Conservation (phyloP, 2,797 vertebrate genomes). For the Hypotaenidia philippensis region DNA sequence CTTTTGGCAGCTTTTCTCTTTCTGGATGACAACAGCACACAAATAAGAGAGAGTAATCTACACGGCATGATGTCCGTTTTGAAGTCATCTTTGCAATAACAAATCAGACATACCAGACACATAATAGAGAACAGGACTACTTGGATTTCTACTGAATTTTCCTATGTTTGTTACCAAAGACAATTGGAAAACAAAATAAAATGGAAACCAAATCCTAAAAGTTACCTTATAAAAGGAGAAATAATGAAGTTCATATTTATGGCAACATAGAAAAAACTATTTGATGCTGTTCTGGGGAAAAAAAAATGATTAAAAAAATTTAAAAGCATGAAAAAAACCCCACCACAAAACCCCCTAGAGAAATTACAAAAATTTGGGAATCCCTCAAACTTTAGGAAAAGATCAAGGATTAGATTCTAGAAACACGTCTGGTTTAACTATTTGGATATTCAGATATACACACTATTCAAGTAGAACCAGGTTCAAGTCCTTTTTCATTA, state of each 20-base stretch:
- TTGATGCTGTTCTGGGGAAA: background rate
- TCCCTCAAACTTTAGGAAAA: background rate
- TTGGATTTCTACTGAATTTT: conserved; percentile 40
- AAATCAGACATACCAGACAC: conserved; percentile 33
- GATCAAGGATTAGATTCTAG: background rate
- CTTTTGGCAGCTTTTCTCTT: conserved; percentile 28
- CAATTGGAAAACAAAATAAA: conserved; percentile 9
- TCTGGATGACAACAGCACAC: conserved; percentile 14
- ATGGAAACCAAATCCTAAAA: background rate
- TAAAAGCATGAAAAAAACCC: background rate
- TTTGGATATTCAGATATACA: background rate
- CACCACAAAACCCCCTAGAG: background rate
- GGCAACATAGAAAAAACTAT: background rate
- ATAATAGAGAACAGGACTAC: conserved; percentile 31
- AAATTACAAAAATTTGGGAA: background rate
- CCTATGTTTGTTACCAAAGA: conserved; percentile 6
- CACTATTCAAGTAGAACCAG: background rate
- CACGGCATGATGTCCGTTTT: background rate
- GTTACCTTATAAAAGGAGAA: background rate
- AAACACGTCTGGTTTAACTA: background rate
- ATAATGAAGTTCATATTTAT: background rate
- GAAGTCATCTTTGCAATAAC: conserved; percentile 48
- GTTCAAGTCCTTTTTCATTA: background rate
- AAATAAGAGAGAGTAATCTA: conserved; percentile 44
- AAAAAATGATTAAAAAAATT: background rate